Percentiles rank a stretch among this genome's conserved stretches.
These are phyloP conservation scores for Planiliza haematocheilus DNA, from an alignment of 2,113 vertebrate genomes.

Conservation along the genomic window DNA sequence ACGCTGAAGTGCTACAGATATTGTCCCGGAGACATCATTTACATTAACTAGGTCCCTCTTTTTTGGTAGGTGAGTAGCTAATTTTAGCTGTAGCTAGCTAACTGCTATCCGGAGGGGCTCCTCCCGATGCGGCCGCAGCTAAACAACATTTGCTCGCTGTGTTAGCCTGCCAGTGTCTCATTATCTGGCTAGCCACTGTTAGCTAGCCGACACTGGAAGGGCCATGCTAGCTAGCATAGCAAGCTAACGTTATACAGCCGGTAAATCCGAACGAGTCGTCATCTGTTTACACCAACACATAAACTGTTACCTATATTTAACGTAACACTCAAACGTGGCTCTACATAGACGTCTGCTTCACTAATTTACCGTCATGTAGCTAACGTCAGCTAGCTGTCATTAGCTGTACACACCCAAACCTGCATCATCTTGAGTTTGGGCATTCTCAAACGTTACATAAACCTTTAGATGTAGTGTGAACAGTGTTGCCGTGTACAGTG, in stretches of 20 bases:
- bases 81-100: slow-evolving; percentile 39
- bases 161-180: slow-evolving; percentile 27
- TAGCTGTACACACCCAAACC: slow-evolving; percentile 80
- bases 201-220: slow-evolving; percentile 43
- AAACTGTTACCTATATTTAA: neutral
- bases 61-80: slow-evolving; percentile 53
- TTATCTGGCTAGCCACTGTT: slow-evolving; percentile 45
- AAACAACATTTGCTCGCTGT: slow-evolving; percentile 29
- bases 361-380: slow-evolving; percentile 40
- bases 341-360: neutral
- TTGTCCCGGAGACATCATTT: slow-evolving; percentile 14
- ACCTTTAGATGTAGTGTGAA: rapidly evolving
- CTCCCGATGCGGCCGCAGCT: slow-evolving; percentile 61
- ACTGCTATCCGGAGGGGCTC: slow-evolving; percentile 61
- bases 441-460: slow-evolving; percentile 5
- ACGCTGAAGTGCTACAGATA: slow-evolving; percentile 21
- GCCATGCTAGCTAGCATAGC: slow-evolving; percentile 41
- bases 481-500: neutral
- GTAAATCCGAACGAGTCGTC: neutral
- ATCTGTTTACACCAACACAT: neutral
- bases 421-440: slow-evolving; percentile 50
- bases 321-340: neutral
- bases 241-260: neutral
- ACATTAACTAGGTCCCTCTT: slow-evolving; percentile 7
- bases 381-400: slow-evolving; percentile 68